phyloP scores from a whole-genome alignment of 2,888 invertebrate genomes.

The Euspilapteryx auroguttella region DNA sequence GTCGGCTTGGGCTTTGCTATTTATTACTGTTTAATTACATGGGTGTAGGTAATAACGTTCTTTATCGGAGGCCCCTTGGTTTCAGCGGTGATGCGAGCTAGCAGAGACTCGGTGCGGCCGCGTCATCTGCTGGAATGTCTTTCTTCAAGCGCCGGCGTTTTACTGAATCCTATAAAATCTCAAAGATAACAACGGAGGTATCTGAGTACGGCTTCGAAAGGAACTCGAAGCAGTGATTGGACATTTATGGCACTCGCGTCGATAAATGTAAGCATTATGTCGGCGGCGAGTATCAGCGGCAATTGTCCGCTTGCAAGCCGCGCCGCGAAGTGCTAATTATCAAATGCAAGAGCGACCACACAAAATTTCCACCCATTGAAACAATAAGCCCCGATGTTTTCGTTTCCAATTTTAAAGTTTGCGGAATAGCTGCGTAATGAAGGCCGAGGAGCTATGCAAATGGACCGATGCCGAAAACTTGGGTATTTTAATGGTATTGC shows the following conservation, averaged over 20 bases:
- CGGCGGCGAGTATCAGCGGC: conserved; percentile 12
- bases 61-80: conserved; percentile 29
- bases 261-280: conserved; percentile 43
- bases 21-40: conserved; percentile 48
- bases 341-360: conserved; percentile 51
- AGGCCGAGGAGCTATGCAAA: conserved; percentile 54
- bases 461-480: conserved; percentile 55
- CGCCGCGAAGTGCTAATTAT: conserved; percentile 54
- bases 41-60: conserved; percentile 32
- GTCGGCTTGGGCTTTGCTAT: conserved; percentile 21
- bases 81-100: conserved; percentile 17
- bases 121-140: conserved; percentile 39
- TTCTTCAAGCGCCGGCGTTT: conserved; percentile 50
- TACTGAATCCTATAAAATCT: conserved; percentile 59
- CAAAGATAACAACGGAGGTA: conserved; percentile 48
- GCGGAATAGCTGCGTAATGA: conserved; percentile 56
- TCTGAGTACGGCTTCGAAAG: conserved; percentile 31
- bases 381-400: conserved; percentile 51
- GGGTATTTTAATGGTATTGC: conserved; percentile 53
- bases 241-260: conserved; percentile 45
- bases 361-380: conserved; percentile 57
- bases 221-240: conserved; percentile 38
- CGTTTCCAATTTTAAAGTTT: conserved; percentile 57
- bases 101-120: too few species aligned
- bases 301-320: conserved; percentile 2